These are phyloP conservation scores for Camponotus pennsylvanicus DNA, from an alignment of 1,140 invertebrate genomes.

Conservation along the genomic window DNA sequence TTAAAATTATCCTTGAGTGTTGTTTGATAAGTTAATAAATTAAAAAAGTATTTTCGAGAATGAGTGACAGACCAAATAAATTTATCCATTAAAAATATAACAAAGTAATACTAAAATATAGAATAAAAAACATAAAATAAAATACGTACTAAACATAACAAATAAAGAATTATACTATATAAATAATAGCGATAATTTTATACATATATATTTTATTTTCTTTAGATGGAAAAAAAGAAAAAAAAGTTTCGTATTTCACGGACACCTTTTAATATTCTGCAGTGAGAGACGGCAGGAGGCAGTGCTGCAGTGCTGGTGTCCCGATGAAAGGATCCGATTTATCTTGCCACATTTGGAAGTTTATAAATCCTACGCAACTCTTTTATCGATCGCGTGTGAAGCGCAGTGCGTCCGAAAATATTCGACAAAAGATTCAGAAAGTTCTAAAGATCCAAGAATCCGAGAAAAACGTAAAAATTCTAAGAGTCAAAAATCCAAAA, in stretches of 20 bases:
- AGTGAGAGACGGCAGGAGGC: slow-evolving; percentile 75
- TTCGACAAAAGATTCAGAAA: neutral
- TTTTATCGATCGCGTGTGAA: slow-evolving; percentile 8
- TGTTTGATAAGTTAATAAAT: slow-evolving; percentile 6
- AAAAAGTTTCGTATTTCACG: slow-evolving; percentile 26
- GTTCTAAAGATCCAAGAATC: neutral
- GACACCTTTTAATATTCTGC: slow-evolving; percentile 26
- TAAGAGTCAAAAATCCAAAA: neutral
- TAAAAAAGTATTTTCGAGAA: neutral
- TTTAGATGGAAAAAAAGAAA: neutral
- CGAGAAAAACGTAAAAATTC: neutral
- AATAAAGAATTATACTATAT: neutral
- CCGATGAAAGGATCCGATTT: slow-evolving; percentile 41
- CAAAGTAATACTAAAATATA: neutral
- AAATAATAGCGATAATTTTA: neutral
- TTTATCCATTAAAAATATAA: neutral
- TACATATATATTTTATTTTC: neutral
- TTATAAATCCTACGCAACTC: slow-evolving; percentile 44
- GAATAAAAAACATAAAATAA: slow-evolving; percentile 21
- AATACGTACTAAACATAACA: neutral
- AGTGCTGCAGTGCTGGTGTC: slow-evolving; percentile 75
- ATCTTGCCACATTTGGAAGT: slow-evolving; percentile 32
- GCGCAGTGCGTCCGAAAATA: neutral
- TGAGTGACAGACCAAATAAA: neutral
- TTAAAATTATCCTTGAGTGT: neutral